Conservation (phyloP, 37 sponge, comb jelly and placozoan genomes). For the Halisarca cf. caerulea region DNA sequence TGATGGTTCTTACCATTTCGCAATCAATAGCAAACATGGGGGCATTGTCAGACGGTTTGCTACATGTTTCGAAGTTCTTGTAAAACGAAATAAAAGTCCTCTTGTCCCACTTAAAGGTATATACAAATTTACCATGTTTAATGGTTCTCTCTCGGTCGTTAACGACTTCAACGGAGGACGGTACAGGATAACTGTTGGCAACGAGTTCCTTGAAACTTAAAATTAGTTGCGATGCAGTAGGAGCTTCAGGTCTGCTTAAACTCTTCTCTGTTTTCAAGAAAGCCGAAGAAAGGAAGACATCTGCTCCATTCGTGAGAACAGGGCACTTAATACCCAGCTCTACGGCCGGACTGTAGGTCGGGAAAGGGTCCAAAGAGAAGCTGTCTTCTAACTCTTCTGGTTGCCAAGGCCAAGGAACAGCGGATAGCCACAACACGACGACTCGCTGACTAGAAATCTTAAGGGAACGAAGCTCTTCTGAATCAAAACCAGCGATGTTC, state of each 20-base stretch:
- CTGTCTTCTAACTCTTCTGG: not conserved
- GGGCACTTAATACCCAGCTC: not conserved
- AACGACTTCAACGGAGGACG: not conserved
- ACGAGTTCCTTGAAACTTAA: slow-evolving; percentile 31
- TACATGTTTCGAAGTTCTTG: not conserved
- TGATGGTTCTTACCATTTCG: slow-evolving; percentile 77
- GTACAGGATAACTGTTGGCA: slow-evolving; percentile 40
- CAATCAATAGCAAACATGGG: slow-evolving; percentile 87
- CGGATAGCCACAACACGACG: slow-evolving; percentile 65
- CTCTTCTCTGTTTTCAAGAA: not conserved
- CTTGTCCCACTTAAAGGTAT: not conserved
- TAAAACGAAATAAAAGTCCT: not conserved
- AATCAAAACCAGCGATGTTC: not conserved
- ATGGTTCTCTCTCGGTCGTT: slow-evolving; percentile 1
- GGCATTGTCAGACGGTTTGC: not conserved
- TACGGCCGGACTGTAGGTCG: slow-evolving; percentile 50
- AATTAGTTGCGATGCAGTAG: slow-evolving; percentile 20
- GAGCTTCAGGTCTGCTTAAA: not conserved
- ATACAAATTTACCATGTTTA: not conserved
- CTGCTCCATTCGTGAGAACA: not conserved
- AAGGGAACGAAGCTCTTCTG: not conserved
- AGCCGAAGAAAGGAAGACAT: not conserved
- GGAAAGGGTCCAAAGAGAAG: slow-evolving; percentile 5
- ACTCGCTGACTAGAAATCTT: not conserved
- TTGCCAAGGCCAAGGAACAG: slow-evolving; percentile 24